These are phyloP conservation scores for Rhagium mordax DNA, from an alignment of 2,888 invertebrate species.

Conservation along the genomic window DNA sequence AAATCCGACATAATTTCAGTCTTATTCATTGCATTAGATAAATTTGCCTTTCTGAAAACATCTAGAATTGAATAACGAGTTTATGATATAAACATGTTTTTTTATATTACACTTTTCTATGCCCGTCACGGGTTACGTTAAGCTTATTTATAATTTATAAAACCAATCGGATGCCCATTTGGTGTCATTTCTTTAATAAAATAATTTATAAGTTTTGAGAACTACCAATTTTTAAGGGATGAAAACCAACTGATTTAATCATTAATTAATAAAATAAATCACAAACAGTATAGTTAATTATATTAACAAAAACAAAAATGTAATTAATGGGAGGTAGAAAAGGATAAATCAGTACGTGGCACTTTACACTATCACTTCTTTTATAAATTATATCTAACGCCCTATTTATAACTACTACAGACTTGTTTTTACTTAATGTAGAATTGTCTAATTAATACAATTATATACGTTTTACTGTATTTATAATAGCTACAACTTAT, in stretches of 20 bases:
- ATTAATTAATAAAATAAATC: background rate
- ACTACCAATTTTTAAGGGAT: too few species aligned
- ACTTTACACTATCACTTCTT: background rate
- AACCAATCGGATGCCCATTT: background rate
- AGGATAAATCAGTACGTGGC: background rate
- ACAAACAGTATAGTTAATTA: background rate
- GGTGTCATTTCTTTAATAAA: background rate
- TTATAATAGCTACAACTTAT: background rate
- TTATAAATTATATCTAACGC: background rate
- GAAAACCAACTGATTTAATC: background rate
- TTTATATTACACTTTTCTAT: constrained; percentile 7
- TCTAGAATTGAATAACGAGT: background rate
- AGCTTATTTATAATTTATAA: background rate
- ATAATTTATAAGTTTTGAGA: too few species aligned
- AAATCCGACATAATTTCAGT: constrained; percentile 29
- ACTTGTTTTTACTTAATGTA: too few species aligned
- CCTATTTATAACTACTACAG: background rate
- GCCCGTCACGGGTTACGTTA: background rate
- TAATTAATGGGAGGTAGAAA: background rate
- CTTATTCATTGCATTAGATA: constrained; percentile 34
- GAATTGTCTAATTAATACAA: constrained; percentile 10
- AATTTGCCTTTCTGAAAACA: constrained; percentile 12
- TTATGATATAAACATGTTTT: background rate
- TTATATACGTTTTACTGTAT: background rate
- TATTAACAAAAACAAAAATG: background rate